Conservation (phyloP, 1,140 invertebrate species). For the Helicoverpa zea region DNA sequence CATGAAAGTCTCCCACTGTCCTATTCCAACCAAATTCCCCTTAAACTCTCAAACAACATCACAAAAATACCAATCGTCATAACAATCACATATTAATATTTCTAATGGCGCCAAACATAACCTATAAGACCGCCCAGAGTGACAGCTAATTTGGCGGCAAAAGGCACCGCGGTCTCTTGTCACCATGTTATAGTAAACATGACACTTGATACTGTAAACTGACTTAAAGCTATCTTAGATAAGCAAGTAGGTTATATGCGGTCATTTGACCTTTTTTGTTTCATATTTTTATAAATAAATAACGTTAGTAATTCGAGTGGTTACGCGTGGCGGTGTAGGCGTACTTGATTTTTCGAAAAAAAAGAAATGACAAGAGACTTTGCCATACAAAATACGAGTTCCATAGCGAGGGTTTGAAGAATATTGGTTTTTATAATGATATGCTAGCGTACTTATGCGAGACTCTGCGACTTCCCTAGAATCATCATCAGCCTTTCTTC, state of each 20-base stretch:
- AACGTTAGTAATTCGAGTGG: neutral
- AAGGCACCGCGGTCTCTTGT: slow-evolving; percentile 3
- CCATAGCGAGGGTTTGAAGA: no score
- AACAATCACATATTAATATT: slow-evolving; percentile 32
- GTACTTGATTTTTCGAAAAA: no score
- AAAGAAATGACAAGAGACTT: no score
- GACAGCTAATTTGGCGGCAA: slow-evolving; percentile 46
- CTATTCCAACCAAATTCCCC: no score
- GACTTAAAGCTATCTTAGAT: slow-evolving; percentile 27
- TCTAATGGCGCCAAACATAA: slow-evolving; percentile 40
- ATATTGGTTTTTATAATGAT: no score
- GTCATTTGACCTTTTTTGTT: slow-evolving; percentile 21
- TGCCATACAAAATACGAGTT: no score
- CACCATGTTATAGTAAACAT: slow-evolving; percentile 33
- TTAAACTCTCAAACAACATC: neutral
- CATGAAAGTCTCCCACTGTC: no score
- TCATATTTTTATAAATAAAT: neutral
- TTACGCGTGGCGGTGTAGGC: neutral
- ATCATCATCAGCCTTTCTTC: no score
- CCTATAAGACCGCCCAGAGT: slow-evolving; percentile 42
- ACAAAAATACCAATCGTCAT: slow-evolving; percentile 20
- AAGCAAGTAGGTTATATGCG: slow-evolving; percentile 24
- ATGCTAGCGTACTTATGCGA: no score
- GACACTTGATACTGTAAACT: slow-evolving; percentile 19
- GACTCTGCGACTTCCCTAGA: no score